Evolutionary conservation across 2,797 vertebrate genomes (phyloP).

Genomic region (Halcyon leucocephala): DNA sequence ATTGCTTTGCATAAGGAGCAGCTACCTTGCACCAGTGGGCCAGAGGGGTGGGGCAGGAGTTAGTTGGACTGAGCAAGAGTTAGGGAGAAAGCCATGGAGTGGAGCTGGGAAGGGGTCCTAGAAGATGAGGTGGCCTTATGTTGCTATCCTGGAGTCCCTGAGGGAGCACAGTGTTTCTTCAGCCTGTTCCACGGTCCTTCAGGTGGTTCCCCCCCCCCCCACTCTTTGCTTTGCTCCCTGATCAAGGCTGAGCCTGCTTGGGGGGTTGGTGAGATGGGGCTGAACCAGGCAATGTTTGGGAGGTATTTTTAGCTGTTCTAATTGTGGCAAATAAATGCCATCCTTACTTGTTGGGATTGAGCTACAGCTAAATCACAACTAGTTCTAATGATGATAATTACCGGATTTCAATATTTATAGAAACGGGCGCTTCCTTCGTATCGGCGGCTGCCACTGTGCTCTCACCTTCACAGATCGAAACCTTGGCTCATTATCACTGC

Average conservation of each 20-base stretch:
- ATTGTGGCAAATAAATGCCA: slow-evolving; percentile 62
- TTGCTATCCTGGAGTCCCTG: not conserved
- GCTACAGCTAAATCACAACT: slow-evolving; percentile 66
- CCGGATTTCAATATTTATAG: slow-evolving; percentile 77
- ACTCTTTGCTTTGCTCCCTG: not conserved
- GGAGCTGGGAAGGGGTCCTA: not conserved
- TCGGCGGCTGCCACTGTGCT: slow-evolving; percentile 44
- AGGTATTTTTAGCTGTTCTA: slow-evolving; percentile 71
- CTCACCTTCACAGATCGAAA: slow-evolving; percentile 70
- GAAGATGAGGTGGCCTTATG: not conserved
- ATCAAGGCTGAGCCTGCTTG: not conserved
- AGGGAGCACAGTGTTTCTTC: not conserved
- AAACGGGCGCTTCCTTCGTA: slow-evolving; percentile 65
- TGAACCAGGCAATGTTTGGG: slow-evolving; percentile 3
- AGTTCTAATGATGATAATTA: slow-evolving; percentile 74
- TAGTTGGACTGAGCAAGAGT: not conserved
- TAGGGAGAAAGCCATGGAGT: not conserved
- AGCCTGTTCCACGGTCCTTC: accelerated
- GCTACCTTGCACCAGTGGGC: not conserved
- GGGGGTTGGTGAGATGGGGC: not conserved
- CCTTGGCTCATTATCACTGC: slow-evolving; percentile 29
- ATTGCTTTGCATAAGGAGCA: accelerated
- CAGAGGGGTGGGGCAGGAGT: not conserved
- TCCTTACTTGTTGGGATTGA: slow-evolving; percentile 65
- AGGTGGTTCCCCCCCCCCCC: accelerated